A percentile compares a stretch with the other conserved stretches of the same genome.
Conservation (phyloP, 1,140 invertebrate genomes). For the Aphidius gifuensis region DNA sequence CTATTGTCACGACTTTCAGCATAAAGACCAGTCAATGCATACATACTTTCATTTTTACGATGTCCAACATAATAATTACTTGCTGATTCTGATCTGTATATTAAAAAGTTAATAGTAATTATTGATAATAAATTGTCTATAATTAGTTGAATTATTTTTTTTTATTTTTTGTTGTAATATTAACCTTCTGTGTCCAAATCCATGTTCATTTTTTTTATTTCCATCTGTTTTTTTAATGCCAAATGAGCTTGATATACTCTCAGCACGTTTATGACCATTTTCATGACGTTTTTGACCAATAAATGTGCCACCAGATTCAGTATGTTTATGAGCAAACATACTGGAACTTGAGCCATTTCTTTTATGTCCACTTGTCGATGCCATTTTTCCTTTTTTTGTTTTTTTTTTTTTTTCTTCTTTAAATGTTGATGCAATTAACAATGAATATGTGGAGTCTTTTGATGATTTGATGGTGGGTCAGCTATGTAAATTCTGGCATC, state of each 20-base stretch:
- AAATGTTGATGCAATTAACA: not conserved
- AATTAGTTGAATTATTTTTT: not conserved
- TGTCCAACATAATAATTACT: constrained; percentile 55
- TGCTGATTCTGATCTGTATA: constrained; percentile 48
- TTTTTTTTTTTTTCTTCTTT: not conserved
- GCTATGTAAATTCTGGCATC: too few species aligned
- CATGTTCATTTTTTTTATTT: constrained; percentile 46
- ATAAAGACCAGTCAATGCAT: constrained; percentile 82
- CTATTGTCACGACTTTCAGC: constrained; percentile 62
- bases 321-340: constrained; percentile 47
- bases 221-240: constrained; percentile 48
- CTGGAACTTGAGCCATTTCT: constrained; percentile 51
- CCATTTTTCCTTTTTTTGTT: constrained; percentile 33
- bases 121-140: constrained; percentile 2
- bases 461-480: too few species aligned
- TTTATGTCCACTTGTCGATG: constrained; percentile 47
- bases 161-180: not conserved
- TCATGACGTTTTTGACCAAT: constrained; percentile 49
- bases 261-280: constrained; percentile 47
- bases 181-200: constrained; percentile 48
- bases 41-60: constrained; percentile 80
- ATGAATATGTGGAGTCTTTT: not conserved
- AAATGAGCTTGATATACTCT: constrained; percentile 54
- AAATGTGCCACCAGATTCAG: constrained; percentile 46
- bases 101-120: not conserved